These are phyloP conservation scores for Planococcus citri DNA, from an alignment of 1,140 invertebrate genomes.

Conservation along the genomic window DNA sequence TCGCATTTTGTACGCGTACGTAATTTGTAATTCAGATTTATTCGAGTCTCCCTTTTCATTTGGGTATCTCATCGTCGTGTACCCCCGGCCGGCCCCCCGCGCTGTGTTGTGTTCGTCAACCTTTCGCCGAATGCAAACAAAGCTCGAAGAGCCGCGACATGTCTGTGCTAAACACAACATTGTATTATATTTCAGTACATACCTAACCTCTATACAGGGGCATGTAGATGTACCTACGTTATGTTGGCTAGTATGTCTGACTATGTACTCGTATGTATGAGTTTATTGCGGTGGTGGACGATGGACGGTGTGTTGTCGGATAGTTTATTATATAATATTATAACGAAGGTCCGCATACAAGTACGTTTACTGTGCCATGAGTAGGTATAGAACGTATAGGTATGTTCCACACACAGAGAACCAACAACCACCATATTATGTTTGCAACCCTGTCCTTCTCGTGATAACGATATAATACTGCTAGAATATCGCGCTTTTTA, in stretches of 20 bases:
- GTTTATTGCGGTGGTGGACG: background rate
- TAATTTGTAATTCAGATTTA: slow-evolving; percentile 8
- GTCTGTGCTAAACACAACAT: background rate
- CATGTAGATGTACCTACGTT: no score
- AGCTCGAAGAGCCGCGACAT: background rate
- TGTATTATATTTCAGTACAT: background rate
- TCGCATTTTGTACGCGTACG: slow-evolving; percentile 5
- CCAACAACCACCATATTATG: background rate
- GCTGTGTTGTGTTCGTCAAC: background rate
- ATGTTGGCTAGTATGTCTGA: no score
- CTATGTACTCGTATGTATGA: no score
- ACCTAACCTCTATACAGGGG: no score
- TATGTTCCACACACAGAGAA: background rate
- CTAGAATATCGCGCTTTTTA: background rate
- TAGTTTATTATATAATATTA: slow-evolving; percentile 2
- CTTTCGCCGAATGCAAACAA: background rate
- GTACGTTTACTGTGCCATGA: no score
- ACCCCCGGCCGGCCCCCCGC: background rate
- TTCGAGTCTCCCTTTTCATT: background rate
- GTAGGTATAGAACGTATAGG: no score
- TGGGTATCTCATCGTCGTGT: background rate
- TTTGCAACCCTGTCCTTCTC: background rate
- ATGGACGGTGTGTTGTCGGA: background rate
- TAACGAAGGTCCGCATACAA: no score
- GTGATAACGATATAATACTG: background rate